Evolutionary conservation across 1,140 invertebrate genomes (phyloP).

Genomic region (Coenobita brevimanus): DNA sequence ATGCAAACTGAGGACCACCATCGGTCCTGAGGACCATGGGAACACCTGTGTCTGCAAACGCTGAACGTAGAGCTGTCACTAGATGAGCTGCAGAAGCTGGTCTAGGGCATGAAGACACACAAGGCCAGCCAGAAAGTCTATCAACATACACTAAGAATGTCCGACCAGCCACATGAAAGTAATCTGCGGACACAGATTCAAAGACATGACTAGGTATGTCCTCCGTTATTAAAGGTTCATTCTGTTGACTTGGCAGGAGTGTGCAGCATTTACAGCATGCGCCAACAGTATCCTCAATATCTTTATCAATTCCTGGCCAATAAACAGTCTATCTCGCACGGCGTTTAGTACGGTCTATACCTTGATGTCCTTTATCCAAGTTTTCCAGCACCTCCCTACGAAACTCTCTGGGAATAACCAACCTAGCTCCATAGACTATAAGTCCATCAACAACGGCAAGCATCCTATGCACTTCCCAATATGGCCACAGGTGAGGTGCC

Average conservation of each 20-base stretch:
- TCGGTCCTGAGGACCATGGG: not conserved
- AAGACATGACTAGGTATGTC: not conserved
- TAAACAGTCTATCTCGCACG: not conserved
- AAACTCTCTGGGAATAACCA: not conserved
- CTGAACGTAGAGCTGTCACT: not conserved
- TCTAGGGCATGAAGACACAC: not conserved
- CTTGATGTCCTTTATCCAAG: not conserved
- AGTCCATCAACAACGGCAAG: not conserved
- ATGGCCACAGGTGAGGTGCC: not conserved
- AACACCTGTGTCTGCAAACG: conserved; percentile 11
- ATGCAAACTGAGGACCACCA: not conserved
- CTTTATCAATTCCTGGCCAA: conserved; percentile 12
- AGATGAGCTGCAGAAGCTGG: conserved; percentile 5
- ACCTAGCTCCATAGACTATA: no score
- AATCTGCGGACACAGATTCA: conserved; percentile 33
- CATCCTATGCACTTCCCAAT: not conserved
- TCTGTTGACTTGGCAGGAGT: not conserved
- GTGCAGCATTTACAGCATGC: no score
- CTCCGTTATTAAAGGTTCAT: not conserved
- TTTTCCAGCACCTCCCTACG: not conserved
- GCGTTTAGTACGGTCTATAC: not conserved
- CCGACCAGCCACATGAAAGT: conserved; percentile 11
- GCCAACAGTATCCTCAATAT: not conserved
- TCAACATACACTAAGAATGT: conserved; percentile 28
- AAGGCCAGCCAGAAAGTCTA: conserved; percentile 27